phyloP scores from a whole-genome alignment of 2,113 vertebrate species.

The Illadopsis cleaveri region DNA sequence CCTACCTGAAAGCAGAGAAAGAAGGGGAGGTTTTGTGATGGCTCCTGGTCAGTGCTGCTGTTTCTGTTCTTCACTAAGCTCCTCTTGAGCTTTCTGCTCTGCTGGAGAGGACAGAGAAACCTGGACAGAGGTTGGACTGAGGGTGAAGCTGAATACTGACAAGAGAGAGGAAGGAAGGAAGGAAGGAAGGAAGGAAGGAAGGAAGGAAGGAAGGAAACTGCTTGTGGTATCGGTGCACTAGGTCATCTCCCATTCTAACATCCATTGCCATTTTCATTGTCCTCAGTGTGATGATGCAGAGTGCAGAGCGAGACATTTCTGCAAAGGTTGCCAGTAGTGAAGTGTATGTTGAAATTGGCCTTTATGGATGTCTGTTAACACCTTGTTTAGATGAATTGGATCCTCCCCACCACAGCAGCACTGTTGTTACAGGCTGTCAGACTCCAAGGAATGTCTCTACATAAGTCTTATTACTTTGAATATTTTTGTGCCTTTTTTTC shows the following conservation, averaged over 20 bases:
- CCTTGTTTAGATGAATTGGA: not conserved
- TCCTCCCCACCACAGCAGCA: not conserved
- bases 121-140: not conserved
- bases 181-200: too few species aligned
- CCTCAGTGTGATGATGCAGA: not conserved
- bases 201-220: not conserved
- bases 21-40: not conserved
- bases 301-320: not conserved
- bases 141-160: not conserved
- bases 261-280: conserved; percentile 1
- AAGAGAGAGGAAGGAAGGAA: not conserved
- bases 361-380: not conserved
- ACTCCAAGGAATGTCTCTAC: not conserved
- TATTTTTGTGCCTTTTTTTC: not conserved
- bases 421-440: not conserved
- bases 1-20: not conserved
- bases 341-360: not conserved
- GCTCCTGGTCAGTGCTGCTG: not conserved
- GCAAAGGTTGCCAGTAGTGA: not conserved
- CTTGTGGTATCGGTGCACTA: not conserved
- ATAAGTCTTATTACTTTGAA: not conserved
- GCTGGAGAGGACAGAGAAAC: not conserved
- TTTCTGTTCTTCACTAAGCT: not conserved
- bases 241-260: not conserved
- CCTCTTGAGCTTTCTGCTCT: not conserved